Evolutionary conservation across 2,113 vertebrate species (phyloP).

Genomic region (Oceanites oceanicus): DNA sequence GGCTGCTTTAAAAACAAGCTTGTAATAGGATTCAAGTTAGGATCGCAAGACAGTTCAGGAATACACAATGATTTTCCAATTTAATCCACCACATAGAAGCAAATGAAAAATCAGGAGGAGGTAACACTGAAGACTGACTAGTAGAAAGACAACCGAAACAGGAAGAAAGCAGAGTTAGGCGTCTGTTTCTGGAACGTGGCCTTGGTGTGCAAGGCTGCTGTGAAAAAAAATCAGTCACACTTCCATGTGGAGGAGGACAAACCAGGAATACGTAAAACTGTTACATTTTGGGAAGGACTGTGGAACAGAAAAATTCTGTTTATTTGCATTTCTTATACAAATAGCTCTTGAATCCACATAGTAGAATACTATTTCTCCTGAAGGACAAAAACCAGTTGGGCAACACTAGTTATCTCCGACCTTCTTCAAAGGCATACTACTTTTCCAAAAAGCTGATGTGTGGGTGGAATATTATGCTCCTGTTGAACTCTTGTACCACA

Average conservation of each 20-base stretch:
- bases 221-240: neutral
- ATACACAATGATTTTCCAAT: neutral
- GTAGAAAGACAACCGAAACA: neutral
- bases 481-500: neutral
- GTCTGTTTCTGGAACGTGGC: neutral
- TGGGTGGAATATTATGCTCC: neutral
- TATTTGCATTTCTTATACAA: neutral
- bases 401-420: neutral
- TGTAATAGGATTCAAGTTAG: neutral
- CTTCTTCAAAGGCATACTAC: neutral
- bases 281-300: neutral
- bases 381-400: slow-evolving; percentile 27
- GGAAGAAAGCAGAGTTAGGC: neutral
- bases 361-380: neutral
- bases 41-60: neutral
- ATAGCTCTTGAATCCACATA: neutral
- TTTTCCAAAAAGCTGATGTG: neutral
- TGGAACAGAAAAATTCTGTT: neutral
- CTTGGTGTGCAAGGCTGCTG: neutral
- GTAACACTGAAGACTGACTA: neutral
- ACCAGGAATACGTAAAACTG: neutral
- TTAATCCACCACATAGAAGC: neutral
- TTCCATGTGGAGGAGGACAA: neutral
- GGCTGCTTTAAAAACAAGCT: neutral
- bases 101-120: neutral